Evolutionary conservation across 2,113 vertebrate genomes (phyloP), one percentile per base, ranked within the genome.

Genomic region (Benitochromis conjunctus): DNA sequence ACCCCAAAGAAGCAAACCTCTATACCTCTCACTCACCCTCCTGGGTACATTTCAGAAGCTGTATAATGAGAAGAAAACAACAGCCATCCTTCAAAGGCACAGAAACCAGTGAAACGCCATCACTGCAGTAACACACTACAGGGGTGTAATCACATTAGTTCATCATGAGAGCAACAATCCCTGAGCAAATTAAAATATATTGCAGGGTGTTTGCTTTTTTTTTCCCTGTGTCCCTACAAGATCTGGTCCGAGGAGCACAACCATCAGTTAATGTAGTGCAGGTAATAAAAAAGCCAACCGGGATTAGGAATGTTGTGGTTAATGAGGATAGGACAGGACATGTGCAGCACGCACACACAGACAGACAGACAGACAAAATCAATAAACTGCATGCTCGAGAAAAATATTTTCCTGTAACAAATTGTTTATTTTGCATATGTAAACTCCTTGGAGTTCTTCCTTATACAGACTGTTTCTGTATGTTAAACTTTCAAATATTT

Each of bases 61-160:
- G 56, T 56, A 94, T 91, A 94, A 94, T 90, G 91, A 93, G 84
- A 92, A 92, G 78, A 86, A 92, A 94, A 94, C 91, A 93, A 91
- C 88, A 55, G 76, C 84, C 88, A 94, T 94, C 87, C 82, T 86
- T 94, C 93, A 92, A 89, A 81, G 26, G 2, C 34, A 69, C 43
- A 26, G 82, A 11, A 41, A 24, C 66, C 64, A 38, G 77, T 6
- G 24, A 34, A 10, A 60, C 66, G 18, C 10, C 89, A 9, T 77
- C 84, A 43, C 87, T 21, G 78, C 88, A 9, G 80, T 21, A 86
- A 91, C 83, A 84, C 83, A 77, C 79, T n/a, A 24, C 79, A 86
- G 77, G 13, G 80, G 66, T 53, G 84, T 92, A 81, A 95, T 91
- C 83, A 85, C 88, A 86, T 94, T 88, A 90, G 46, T 16, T 80